Base-by-base conservation (phyloP, 2,113 vertebrate species). In the Ailurus styani region DNA sequence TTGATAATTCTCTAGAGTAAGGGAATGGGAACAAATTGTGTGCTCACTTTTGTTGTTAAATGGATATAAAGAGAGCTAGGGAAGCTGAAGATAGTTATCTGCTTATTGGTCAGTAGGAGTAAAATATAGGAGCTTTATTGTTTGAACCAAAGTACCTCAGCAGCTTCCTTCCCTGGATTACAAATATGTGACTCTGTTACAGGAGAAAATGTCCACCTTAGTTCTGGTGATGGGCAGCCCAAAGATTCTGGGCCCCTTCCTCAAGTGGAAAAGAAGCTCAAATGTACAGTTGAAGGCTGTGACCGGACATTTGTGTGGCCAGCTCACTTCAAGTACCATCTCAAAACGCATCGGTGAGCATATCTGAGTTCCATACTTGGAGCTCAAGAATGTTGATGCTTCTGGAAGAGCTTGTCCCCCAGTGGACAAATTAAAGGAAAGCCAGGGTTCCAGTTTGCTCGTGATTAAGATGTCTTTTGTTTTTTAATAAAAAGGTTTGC, bases 281-380 rank as follows among this genome's bases (percentile, higher is more conserved):
- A 99, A 93, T 99, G 99, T 98, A 99, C 99, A 9, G 99, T 99
- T 57, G 99, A 99, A 95, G 99, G 99, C 83, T 99, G 99, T 77
- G 99, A 99, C 96, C 98, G 99, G 97, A 99, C 99, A 0, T 99
- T 99, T 98, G 99, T 99, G 96, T 99, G 99, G 99, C 99, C 99
- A 18, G 99, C 99, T 91, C 99, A 99, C 97, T 99, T 99, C 95
- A 99, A 99, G 87, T 99, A 99, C 98, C 99, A 99, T 96, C 99
- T 99, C 77, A 99, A 99, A 98, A 99, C 99, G 62, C 99, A 99
- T 98, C 99, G 99, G 99, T 99, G 98, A 98, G 98, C 86, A 85
- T 94, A 73, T 70, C 62, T 15, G 25, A 94, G 47, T 57, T 40
- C 86, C n/a, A 34, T 47, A 75, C 31, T 37, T 81, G 62, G 45